Conservation (phyloP, 1,140 invertebrate species). For the Drosophila eugracilis region DNA sequence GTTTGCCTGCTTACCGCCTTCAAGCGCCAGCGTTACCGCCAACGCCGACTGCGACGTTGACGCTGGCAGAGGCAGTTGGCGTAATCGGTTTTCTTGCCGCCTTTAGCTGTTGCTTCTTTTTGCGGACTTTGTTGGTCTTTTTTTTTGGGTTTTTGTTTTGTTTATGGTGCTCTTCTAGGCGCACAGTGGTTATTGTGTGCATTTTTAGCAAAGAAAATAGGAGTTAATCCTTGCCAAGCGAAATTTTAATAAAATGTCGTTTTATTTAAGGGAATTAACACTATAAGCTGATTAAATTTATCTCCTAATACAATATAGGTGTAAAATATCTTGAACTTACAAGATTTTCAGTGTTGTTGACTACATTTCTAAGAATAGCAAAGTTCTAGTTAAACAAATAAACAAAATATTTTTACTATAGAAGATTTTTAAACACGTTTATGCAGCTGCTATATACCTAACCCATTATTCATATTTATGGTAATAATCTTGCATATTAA, state of each 20-base stretch:
- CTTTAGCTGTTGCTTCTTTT: slow-evolving; percentile 48
- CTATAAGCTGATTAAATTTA: no score
- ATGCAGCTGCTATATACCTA: not conserved
- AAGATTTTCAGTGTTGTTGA: no score
- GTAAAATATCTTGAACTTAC: no score
- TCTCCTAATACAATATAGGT: no score
- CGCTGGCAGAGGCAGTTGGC: slow-evolving; percentile 41
- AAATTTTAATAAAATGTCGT: no score
- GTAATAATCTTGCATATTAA: not conserved
- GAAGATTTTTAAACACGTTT: no score
- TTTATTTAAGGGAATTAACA: no score
- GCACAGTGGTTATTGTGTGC: slow-evolving; percentile 53
- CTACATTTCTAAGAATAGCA: no score
- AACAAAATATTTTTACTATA: not conserved
- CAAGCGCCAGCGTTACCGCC: slow-evolving; percentile 33
- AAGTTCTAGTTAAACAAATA: no score
- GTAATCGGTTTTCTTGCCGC: slow-evolving; percentile 63
- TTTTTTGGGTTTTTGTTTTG: slow-evolving; percentile 31
- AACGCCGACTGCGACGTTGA: slow-evolving; percentile 1
- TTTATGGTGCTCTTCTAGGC: slow-evolving; percentile 58
- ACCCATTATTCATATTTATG: not conserved
- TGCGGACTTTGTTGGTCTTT: slow-evolving; percentile 42
- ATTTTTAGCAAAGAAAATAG: not conserved
- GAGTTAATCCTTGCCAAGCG: no score
- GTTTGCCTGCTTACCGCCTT: slow-evolving; percentile 45